A percentile compares a stretch with the other conserved stretches of the same genome.
phyloP scores from a whole-genome alignment of 2,888 invertebrate genomes.

The Stictocephala bisonia region DNA sequence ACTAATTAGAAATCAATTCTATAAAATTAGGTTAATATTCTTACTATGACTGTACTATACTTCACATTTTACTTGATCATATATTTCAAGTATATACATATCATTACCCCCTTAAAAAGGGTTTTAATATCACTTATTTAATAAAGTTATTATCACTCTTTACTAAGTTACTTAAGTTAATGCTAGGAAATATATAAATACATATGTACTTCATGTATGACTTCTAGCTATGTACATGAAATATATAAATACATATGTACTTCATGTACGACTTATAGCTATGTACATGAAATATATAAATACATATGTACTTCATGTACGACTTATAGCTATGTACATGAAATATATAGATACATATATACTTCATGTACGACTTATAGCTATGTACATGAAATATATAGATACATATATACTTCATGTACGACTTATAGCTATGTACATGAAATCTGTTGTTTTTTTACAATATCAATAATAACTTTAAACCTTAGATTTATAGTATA shows the following conservation, averaged over 20 bases:
- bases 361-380: no score
- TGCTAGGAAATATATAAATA: slow-evolving; percentile 16
- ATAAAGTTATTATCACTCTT: slow-evolving; percentile 26
- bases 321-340: slow-evolving; percentile 18
- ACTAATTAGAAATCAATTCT: no score
- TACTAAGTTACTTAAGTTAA: slow-evolving; percentile 15
- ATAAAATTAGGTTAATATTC: no score
- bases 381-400: neutral
- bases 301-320: slow-evolving; percentile 33
- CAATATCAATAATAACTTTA: slow-evolving; percentile 7
- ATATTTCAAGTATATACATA: slow-evolving; percentile 1
- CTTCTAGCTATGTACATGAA: neutral
- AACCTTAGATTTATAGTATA: slow-evolving; percentile 27
- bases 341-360: slow-evolving; percentile 31
- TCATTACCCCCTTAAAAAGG: neutral
- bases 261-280: slow-evolving; percentile 20
- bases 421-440: slow-evolving; percentile 33
- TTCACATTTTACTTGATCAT: no score
- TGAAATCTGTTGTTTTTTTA: slow-evolving; percentile 12
- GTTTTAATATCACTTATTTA: slow-evolving; percentile 20
- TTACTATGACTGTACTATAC: no score
- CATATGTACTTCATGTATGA: no score
- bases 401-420: neutral
- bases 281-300: slow-evolving; percentile 25
- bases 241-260: slow-evolving; percentile 3